Evolutionary conservation across 37 sponge, comb jelly and placozoan genomes (phyloP).

Genomic region (Amphimedon queenslandica): DNA sequence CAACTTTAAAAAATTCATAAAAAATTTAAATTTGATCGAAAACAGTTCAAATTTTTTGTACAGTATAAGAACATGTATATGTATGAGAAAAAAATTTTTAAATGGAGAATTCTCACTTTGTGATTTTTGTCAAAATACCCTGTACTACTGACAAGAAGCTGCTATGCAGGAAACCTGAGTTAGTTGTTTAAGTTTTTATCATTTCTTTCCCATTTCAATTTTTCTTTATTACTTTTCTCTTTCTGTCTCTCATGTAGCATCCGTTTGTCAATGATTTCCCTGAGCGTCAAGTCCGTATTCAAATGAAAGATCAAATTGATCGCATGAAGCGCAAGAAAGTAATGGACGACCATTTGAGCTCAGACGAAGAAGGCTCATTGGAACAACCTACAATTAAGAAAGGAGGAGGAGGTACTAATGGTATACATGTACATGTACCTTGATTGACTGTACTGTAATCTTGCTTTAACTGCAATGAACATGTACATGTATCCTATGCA

Average conservation of each 20-base stretch:
- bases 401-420: conserved; percentile 16
- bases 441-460: not conserved
- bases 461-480: not conserved
- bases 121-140: no score
- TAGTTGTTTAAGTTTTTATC: conserved; percentile 5
- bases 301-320: conserved; percentile 84
- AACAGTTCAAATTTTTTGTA: no score
- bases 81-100: no score
- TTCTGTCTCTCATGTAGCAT: conserved; percentile 34
- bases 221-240: conserved; percentile 6
- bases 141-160: no score
- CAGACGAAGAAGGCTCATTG: conserved; percentile 60
- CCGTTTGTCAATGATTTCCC: conserved; percentile 65
- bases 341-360: conserved; percentile 55
- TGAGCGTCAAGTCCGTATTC: conserved; percentile 64
- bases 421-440: not conserved
- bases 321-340: conserved; percentile 76
- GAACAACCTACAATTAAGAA: conserved; percentile 65
- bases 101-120: no score
- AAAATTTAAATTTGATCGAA: no score
- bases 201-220: not conserved
- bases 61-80: no score
- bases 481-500: not conserved
- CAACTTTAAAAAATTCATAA: no score
- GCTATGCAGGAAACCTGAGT: no score